These are phyloP conservation scores for Lycia hirtaria DNA, from an alignment of 2,888 invertebrate genomes.

Conservation along the genomic window DNA sequence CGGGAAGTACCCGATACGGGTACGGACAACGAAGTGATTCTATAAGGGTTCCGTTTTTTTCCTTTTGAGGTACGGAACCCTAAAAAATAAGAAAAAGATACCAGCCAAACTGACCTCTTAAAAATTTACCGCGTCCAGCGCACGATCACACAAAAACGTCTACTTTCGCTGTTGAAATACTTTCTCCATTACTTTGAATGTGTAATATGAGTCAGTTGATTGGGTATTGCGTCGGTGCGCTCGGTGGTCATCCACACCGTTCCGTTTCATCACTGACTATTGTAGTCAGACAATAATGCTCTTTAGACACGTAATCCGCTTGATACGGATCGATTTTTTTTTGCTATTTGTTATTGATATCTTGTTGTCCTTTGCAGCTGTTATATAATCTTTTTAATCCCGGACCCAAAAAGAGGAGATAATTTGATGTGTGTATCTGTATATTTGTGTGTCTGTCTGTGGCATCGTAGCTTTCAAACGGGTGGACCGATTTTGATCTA, in stretches of 20 bases:
- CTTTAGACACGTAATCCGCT: conserved; percentile 34
- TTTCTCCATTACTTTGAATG: conserved; percentile 70
- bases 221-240: conserved; percentile 44
- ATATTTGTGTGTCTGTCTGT: too few relatives aligned
- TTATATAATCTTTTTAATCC: too few relatives aligned
- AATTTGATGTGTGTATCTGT: too few relatives aligned
- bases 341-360: neutral
- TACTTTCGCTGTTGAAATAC: conserved; percentile 72
- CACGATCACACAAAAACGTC: conserved; percentile 44
- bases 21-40: too few relatives aligned
- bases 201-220: conserved; percentile 65
- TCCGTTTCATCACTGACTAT: conserved; percentile 35
- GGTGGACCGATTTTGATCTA: too few relatives aligned
- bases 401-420: too few relatives aligned
- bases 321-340: conserved; percentile 20
- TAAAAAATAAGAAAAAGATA: neutral
- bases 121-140: conserved; percentile 44
- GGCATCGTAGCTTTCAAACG: too few relatives aligned
- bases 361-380: conserved; percentile 5
- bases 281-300: conserved; percentile 34
- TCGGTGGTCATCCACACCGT: conserved; percentile 36
- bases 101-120: conserved; percentile 55
- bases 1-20: too few relatives aligned
- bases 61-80: neutral
- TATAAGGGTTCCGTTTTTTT: neutral